Base-by-base conservation (phyloP, 2,113 vertebrate species). In the Sisor rabdophorus region DNA sequence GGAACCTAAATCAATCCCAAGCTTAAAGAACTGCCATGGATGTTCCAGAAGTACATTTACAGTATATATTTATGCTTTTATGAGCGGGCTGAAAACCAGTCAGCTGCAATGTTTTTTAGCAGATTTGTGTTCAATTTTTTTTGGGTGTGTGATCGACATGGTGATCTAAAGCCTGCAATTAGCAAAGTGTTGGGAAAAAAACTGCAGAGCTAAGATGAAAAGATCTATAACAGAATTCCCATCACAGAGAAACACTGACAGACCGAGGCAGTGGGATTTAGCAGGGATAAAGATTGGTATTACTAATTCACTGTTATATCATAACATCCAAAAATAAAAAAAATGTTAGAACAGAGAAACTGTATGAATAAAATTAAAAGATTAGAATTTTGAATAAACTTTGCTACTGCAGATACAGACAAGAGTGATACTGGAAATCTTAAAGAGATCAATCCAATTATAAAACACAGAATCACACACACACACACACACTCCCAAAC, bases 81-180 rank as follows among this genome's bases (percentile, higher is more conserved):
- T 65, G 26, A 56, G 52, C 48, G 5, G 19, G 50, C 28, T 50
- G 55, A 52, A 59, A 76, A 54, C 4, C 16, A 28, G 50, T 53
- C 36, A 30, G 70, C 67, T 52, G n/a, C 44, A 61, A 56, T 11
- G 15, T n/a, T 50, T 20, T 61, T 54, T 26, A 19, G 15, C 47
- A 60, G 68, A 24, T 52, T 56, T 32, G 20, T 77, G 61, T 53
- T 61, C 54, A 60, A 36, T 36, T 44, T 70, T 70, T 36, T 36
- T 11, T 22, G 1, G 19, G 30, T 16, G 56, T 28, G 47, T 8
- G 22, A 30, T 80, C 20, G 54, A 11, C 19, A 71, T 16, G 13
- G 48, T 20, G 9, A 44, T 44, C 9, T 36, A 79, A 68, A 73
- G 71, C 19, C 63, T 28, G 47, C 44, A 56, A 72, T 79, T 56